Evolutionary conservation across 2,113 vertebrate species (phyloP).

Genomic region (Gallinago media): DNA sequence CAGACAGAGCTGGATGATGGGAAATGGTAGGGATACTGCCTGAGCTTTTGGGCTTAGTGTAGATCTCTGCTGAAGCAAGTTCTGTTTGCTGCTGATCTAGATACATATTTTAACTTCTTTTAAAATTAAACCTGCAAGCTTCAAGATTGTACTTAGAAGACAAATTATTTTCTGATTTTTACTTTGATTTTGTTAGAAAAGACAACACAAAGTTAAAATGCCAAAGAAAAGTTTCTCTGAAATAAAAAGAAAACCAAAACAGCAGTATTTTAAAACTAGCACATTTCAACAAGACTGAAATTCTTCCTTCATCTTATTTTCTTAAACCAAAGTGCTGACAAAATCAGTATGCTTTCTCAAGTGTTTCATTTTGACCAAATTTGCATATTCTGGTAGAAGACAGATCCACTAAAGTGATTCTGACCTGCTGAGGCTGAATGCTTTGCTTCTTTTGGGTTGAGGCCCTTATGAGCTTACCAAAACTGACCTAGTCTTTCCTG

Average conservation of each 20-base stretch:
- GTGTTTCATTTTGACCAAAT: conserved; percentile 48
- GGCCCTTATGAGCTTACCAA: not conserved
- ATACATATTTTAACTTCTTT: not conserved
- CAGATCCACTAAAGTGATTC: not conserved
- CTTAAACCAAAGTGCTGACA: conserved; percentile 1
- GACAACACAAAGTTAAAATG: not conserved
- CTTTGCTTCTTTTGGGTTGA: not conserved
- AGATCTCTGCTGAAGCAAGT: not conserved
- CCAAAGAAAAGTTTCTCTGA: not conserved
- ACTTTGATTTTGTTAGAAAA: not conserved
- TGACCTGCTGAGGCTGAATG: not conserved
- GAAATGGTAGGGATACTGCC: not conserved
- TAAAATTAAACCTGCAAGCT: not conserved
- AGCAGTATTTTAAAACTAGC: not conserved
- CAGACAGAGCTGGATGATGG: not conserved
- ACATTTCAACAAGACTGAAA: not conserved
- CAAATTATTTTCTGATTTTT: not conserved
- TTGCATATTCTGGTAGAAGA: not conserved
- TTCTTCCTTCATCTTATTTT: not conserved
- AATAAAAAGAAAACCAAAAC: not conserved
- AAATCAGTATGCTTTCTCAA: conserved; percentile 15
- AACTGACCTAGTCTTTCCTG: not conserved
- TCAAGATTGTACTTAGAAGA: not conserved
- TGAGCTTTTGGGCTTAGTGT: not conserved
- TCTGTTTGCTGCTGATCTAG: not conserved